These are phyloP conservation scores for Phalacrocorax brasilianus DNA, from an alignment of 2,113 vertebrate genomes.

Conservation along the genomic window DNA sequence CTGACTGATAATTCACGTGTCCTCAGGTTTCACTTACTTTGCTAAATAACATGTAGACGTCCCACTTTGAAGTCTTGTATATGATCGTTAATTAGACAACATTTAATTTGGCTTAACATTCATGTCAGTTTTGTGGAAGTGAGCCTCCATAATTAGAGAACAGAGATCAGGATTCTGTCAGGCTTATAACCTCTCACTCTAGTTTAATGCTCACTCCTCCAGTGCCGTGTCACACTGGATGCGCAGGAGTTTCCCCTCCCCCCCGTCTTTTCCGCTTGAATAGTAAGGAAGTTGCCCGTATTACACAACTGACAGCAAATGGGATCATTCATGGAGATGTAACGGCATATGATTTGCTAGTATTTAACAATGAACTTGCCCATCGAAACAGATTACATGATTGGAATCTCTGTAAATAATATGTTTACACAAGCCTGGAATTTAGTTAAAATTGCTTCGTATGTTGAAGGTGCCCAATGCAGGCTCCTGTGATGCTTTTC, in stretches of 20 bases:
- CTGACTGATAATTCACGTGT: background rate
- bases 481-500: background rate
- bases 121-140: conserved; percentile 74
- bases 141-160: conserved; percentile 79
- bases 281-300: conserved; percentile 64
- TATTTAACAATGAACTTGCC: conserved; percentile 70
- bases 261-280: conserved; percentile 70
- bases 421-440: background rate
- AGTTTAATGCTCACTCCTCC: conserved; percentile 67
- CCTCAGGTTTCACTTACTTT: background rate
- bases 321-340: conserved; percentile 71
- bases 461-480: background rate
- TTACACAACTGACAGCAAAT: conserved; percentile 63
- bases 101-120: conserved; percentile 79
- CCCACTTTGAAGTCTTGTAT: conserved; percentile 62
- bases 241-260: background rate
- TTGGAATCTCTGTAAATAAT: background rate
- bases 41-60: conserved; percentile 59
- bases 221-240: conserved; percentile 59
- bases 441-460: background rate
- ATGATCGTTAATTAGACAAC: conserved; percentile 78
- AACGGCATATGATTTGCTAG: conserved; percentile 58
- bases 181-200: conserved; percentile 69
- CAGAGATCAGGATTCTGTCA: conserved; percentile 77
- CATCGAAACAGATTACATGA: conserved; percentile 11